phyloP scores from a whole-genome alignment of 2,797 vertebrate genomes.

The Geotria australis region DNA sequence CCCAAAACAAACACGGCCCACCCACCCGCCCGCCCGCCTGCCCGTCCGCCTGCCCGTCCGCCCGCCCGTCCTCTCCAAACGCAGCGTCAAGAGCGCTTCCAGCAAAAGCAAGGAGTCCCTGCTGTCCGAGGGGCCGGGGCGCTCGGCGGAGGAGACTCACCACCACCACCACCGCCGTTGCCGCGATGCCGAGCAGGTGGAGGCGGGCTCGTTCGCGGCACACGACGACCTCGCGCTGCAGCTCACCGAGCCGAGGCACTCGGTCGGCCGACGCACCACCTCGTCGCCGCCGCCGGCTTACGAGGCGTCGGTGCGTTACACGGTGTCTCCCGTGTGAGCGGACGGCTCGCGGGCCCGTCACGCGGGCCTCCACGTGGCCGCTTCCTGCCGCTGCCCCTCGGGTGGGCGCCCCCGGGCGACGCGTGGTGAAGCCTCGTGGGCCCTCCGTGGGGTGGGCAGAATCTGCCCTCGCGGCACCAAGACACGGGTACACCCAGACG shows the following conservation, averaged over 20 bases:
- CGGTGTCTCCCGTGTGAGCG: neutral
- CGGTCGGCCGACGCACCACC: neutral
- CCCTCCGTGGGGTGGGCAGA: no score
- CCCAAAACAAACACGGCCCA: no score
- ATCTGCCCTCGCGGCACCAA: no score
- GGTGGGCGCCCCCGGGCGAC: no score
- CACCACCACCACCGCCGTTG: no score
- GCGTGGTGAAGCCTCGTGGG: no score
- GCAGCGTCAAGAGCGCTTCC: constrained; percentile 17
- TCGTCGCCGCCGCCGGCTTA: neutral
- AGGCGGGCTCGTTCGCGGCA: neutral
- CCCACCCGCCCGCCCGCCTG: neutral
- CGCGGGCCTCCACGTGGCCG: no score
- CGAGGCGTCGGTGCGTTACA: neutral
- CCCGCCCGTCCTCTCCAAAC: neutral
- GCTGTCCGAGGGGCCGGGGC: constrained; percentile 3
- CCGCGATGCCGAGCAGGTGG: no score
- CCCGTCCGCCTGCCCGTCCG: neutral
- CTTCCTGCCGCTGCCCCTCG: no score
- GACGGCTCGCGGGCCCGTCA: no score
- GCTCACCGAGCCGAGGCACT: neutral
- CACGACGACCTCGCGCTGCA: neutral
- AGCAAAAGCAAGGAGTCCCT: constrained; percentile 18
- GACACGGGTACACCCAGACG: no score
- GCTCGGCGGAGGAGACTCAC: no score